Evolutionary conservation across 2,113 vertebrate species (phyloP).

Genomic region (Poecilia latipinna): DNA sequence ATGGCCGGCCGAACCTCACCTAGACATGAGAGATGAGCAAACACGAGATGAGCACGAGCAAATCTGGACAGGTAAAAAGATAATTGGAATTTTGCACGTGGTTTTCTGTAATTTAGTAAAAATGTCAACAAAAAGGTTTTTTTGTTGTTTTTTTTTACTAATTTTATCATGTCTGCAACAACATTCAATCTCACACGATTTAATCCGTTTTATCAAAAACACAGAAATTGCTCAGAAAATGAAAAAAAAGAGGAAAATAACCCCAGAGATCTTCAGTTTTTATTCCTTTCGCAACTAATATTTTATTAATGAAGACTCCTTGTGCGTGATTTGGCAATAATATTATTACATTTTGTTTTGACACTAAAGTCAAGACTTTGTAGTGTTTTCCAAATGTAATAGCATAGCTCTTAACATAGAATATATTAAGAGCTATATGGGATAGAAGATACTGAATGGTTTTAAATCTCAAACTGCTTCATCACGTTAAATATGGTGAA

Average conservation of each 20-base stretch:
- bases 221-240: too few species aligned
- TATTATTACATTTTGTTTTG: background rate
- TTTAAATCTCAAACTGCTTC: too few species aligned
- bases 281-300: background rate
- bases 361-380: background rate
- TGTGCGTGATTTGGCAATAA: background rate
- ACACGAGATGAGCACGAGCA: background rate
- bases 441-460: too few species aligned
- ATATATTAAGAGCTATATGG: too few species aligned
- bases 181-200: background rate
- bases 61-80: background rate
- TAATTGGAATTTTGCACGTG: background rate
- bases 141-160: background rate
- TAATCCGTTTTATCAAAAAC: background rate
- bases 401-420: background rate
- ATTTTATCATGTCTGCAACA: background rate
- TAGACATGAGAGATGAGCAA: slow-evolving; percentile 1
- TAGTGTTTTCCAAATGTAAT: background rate
- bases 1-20: slow-evolving; percentile 19
- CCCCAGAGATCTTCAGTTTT: background rate
- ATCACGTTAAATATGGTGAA: too few species aligned
- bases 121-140: background rate
- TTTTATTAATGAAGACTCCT: background rate
- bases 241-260: too few species aligned
- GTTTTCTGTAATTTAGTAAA: background rate